Evolutionary conservation across 2,888 invertebrate species (phyloP).

Genomic region (Agriopis leucophaearia): DNA sequence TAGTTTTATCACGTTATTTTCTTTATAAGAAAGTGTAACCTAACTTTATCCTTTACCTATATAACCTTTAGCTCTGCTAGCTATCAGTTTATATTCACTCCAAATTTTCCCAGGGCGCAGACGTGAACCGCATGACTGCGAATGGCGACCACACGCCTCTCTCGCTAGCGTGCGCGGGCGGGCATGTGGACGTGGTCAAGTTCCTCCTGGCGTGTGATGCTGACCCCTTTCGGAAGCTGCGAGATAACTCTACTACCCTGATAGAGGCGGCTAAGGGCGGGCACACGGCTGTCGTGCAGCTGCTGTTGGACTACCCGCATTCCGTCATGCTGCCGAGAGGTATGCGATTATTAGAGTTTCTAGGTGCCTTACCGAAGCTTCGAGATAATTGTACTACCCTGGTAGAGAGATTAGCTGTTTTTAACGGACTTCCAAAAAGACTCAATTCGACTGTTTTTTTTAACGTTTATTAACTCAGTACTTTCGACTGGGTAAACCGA

Average conservation of each 20-base stretch:
- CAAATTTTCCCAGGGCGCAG: conserved; percentile 66
- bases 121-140: conserved; percentile 90
- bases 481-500: no score
- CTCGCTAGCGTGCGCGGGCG: conserved; percentile 98
- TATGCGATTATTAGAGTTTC: conserved; percentile 45
- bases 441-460: no score
- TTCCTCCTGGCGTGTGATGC: conserved; percentile 96
- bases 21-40: no score
- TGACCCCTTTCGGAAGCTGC: conserved; percentile 98
- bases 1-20: no score
- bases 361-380: background rate
- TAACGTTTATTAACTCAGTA: no score
- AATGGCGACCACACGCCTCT: conserved; percentile 99
- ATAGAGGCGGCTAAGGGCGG: conserved; percentile 99
- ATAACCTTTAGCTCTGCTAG: no score
- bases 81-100: no score
- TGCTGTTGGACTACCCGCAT: conserved; percentile 97
- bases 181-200: conserved; percentile 97
- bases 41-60: no score
- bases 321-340: conserved; percentile 90
- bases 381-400: conserved; percentile 99
- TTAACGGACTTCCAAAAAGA: no score
- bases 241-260: conserved; percentile 99
- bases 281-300: conserved; percentile 97
- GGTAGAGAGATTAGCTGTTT: conserved; percentile 77